Evolutionary conservation across 2,797 vertebrate species (phyloP), one percentile per base, ranked within the genome.

Genomic region (Acanthurus tractus): DNA sequence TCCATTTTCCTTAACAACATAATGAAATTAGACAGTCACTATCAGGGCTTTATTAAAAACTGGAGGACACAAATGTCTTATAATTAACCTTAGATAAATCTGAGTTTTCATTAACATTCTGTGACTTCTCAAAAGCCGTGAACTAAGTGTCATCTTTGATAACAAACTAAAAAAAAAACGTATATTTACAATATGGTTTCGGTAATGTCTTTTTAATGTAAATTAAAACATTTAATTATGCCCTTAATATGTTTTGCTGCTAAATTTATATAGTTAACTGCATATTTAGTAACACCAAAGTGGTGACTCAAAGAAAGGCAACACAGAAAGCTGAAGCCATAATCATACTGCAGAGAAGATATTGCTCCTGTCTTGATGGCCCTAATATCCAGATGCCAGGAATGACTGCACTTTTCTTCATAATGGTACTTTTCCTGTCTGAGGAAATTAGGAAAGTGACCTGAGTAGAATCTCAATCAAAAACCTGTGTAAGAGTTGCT

Each of bases 381-480:
- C 70, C 53, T 23, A 75, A 64, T 57, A 70, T 67, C 25, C 38
- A 69, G 25, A 70, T 50, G 46, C 48, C n/a, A 57, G 22, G 49
- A 50, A 64, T 3, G 6, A 44, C 45, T 68, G 29, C 9, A 14
- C 15, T 29, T 73, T 53, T 76, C 23, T 55, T 59, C 18, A 62
- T 74, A 67, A 75, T 53, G 49, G 52, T 11, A 67, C 45, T 45
- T 68, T 72, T 80, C 25, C 63, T 65, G 54, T 66, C n/a, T 50
- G 59, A 84, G 63, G 67, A 79, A 81, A 81, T 76, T 36, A 76
- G 64, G 25, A 12, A 66, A 69, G 38, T 17, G 25, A 45, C 61
- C 48, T 52, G n/a, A 86, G 55, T 36, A 4, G 34, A 54, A 74
- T 79, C 54, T 70, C 36, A 61, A 56, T 82, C 74, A 79, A 82